phyloP scores from a whole-genome alignment of 2,797 vertebrate genomes.

The Scolopax bukidnonensis region DNA sequence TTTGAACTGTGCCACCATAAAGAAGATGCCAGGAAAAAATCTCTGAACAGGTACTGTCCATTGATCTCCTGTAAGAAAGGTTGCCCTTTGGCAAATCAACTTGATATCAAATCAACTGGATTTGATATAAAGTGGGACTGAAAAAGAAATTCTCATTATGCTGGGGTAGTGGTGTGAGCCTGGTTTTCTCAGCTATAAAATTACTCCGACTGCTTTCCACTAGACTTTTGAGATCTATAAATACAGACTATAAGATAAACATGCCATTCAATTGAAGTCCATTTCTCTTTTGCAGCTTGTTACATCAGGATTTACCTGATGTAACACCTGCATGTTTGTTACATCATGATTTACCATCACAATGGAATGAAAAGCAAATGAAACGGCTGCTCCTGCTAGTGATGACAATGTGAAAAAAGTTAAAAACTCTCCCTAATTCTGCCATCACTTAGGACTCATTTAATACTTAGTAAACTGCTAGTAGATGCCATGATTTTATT shows the following conservation, averaged over 20 bases:
- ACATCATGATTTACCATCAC: not conserved
- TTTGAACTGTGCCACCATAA: not conserved
- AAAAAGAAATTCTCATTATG: not conserved
- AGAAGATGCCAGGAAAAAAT: not conserved
- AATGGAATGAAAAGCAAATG: not conserved
- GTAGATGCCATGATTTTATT: not conserved
- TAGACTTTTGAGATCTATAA: not conserved
- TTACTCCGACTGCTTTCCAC: not conserved
- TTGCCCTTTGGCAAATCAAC: too few relatives aligned
- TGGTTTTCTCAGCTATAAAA: not conserved
- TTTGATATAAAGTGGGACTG: accelerated
- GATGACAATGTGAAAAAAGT: not conserved
- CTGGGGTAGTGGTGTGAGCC: not conserved
- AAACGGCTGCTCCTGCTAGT: not conserved
- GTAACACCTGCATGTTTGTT: not conserved
- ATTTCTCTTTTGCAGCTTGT: not conserved
- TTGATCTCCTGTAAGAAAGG: not conserved
- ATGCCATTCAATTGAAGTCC: not conserved
- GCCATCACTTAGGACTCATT: not conserved
- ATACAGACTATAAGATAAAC: not conserved
- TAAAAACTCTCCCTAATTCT: not conserved
- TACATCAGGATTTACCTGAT: not conserved
- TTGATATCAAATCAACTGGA: too few relatives aligned
- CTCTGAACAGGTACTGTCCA: not conserved
- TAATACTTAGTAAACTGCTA: not conserved